Base-by-base conservation (phyloP, 64 coral and sea anemone genomes). In the Pachyseris speciosa region DNA sequence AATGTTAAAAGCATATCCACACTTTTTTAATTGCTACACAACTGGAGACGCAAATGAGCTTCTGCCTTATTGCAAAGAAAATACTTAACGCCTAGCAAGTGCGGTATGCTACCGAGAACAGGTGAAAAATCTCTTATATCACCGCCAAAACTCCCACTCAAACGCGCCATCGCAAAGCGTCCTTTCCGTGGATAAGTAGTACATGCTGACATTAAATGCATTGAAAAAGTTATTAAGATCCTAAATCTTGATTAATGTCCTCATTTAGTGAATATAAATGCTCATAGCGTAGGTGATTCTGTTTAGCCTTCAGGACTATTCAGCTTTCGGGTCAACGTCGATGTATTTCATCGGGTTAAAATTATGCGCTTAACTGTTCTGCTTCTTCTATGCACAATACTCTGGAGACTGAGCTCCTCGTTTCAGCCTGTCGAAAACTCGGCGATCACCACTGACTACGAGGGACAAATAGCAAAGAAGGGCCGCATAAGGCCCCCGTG, bases 331-430 rank as follows among this genome's bases (percentile, higher is more conserved):
- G 17, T 36, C 51, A 60, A 59, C 36, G 50, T 60, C 76, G 39
- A 37, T 39, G n/a, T n/a, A n/a, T 8, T 16, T 80, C 22, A 37
- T 25, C 31, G 29, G 34, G 11, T 80, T 25, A 19, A 61, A n/a
- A 53, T n/a, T 22, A 80, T 80, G 77, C 49, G 36, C 22, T 57
- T 80, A 13, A 60, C 77, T 1, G 51, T 80, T 61, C 10, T 80
- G 9, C 61, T 57, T 60, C 20, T 80, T 37, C 77, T 80, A 55
- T 80, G 77, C 25, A 38, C 16, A 36, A 38, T 80, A 9, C 17
- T 80, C 20, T 61, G 50, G 77, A 80, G 17, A 20, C 20, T 61
- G 20, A 40, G 33, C 9, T 61, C 30, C 7, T 77, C 45, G 0
- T 39, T 55, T 36, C 17, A 80, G 4, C 43, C 9, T 1, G 19